Conservation (phyloP, 2,797 vertebrate species). For the Mus spretus region DNA sequence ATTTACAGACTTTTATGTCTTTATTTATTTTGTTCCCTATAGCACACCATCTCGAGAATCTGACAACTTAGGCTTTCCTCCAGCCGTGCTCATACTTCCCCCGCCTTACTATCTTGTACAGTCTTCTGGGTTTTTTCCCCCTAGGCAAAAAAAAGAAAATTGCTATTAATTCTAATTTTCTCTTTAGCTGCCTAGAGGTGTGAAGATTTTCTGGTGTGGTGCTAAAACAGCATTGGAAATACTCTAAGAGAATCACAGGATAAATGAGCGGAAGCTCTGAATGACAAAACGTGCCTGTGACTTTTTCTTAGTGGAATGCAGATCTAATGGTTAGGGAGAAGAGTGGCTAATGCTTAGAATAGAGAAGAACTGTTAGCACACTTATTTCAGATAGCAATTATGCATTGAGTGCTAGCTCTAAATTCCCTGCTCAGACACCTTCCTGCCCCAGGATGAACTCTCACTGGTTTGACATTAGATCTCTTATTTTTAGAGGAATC, state of each 20-base stretch:
- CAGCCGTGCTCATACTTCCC: background rate
- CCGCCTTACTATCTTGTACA: background rate
- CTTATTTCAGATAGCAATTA: constrained; percentile 43
- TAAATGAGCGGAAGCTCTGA: constrained; percentile 26
- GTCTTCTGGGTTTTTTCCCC: background rate
- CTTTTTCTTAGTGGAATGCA: background rate
- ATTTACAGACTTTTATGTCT: constrained; percentile 27
- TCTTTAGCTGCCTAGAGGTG: constrained; percentile 15
- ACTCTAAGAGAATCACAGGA: constrained; percentile 8
- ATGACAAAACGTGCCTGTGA: background rate
- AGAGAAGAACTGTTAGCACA: constrained; percentile 62
- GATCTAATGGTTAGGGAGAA: background rate
- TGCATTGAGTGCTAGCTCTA: background rate
- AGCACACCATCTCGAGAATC: background rate
- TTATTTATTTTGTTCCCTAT: background rate
- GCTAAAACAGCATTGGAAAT: constrained; percentile 29
- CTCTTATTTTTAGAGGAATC: background rate
- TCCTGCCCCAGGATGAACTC: background rate
- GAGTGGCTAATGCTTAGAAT: constrained; percentile 44
- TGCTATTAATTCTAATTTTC: constrained; percentile 13
- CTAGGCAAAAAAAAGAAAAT: background rate
- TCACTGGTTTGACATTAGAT: background rate
- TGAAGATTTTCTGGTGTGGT: background rate
- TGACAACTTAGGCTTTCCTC: background rate
- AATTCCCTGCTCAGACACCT: background rate